Base-by-base conservation (phyloP, 2,113 vertebrate species). In the Pristiophorus japonicus region DNA sequence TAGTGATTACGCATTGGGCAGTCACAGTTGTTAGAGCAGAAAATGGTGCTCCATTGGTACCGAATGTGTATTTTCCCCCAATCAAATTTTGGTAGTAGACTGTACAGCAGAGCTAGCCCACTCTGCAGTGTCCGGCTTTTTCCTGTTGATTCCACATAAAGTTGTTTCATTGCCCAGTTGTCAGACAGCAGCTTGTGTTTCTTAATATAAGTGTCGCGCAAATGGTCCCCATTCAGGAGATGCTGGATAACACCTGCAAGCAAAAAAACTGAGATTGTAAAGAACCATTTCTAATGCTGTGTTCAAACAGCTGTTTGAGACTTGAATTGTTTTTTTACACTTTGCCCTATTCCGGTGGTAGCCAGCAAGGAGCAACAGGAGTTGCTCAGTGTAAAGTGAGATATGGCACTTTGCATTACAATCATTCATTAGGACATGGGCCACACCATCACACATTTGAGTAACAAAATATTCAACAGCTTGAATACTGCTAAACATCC, bases 101-200 rank as follows among this genome's bases (percentile, higher is more conserved):
- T 97, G 1, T 98, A 99, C 0, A 99, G 98, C 96, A 99, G 97
- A 0, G 99, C 98, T 97, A 99, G 96, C 0, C 98, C 99, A 0
- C 99, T 99, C 97, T 99, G 99, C 20, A 99, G 97, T 0, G 99
- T 99, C 85, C 99, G 98, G 96, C 98, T 99, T 38, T 98, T 99
- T 30, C 99, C 98, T 0, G 99, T 99, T 70, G 98, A 99, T 97
- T 99, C 99, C 42, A 99, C 45, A 97, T 98, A 98, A 62, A 99
- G 96, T 95, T 99, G 98, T n/a, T 97, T 97, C 1, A 97, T 95
- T 0, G 97, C 96, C 99, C 98, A 99, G 95, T 98, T 97, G 0
- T 96, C 87, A 0, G 97, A 97, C 38, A 99, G 97, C 95, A 99
- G 97, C 7, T 81, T 97, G 96, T 99, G 98, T 14, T 97, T 98